Conservation (phyloP, 2,888 invertebrate genomes). For the Drosophila ochracea region DNA sequence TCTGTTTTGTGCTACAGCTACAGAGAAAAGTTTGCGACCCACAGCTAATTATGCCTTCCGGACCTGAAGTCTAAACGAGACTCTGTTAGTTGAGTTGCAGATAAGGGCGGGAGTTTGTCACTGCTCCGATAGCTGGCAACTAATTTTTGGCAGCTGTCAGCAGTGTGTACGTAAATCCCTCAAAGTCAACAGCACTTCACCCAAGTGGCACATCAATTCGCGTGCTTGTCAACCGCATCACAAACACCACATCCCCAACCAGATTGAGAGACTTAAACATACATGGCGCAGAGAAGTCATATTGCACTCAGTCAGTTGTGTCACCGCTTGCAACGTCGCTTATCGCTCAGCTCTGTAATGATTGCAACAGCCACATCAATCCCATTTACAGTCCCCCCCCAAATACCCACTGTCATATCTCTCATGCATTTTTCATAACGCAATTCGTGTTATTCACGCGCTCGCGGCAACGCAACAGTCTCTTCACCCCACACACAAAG, state of each 20-base stretch:
- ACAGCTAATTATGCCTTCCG: conserved; percentile 68
- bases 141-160: conserved; percentile 75
- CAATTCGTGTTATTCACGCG: conserved; percentile 56
- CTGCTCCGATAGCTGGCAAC: conserved; percentile 42
- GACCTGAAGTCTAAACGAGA: conserved; percentile 32
- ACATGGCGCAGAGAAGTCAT: conserved; percentile 61
- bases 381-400: neutral
- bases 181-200: conserved; percentile 74
- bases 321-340: conserved; percentile 79
- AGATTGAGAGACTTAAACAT: conserved; percentile 30
- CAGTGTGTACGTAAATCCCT: conserved; percentile 72
- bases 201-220: conserved; percentile 80
- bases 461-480: conserved; percentile 22
- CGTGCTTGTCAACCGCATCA: conserved; percentile 63
- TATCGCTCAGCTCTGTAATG: conserved; percentile 79
- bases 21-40: conserved; percentile 46
- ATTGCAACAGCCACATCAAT: conserved; percentile 58
- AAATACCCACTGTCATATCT: conserved; percentile 33
- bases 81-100: conserved; percentile 23
- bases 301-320: conserved; percentile 76
- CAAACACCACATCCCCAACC: conserved; percentile 8
- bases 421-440: conserved; percentile 61
- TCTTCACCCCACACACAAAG: conserved; percentile 5
- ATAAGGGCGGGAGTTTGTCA: conserved; percentile 2
- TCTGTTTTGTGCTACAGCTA: conserved; percentile 35